These are phyloP conservation scores for Rhea americana DNA, from an alignment of 2,113 vertebrate genomes.

Conservation along the genomic window DNA sequence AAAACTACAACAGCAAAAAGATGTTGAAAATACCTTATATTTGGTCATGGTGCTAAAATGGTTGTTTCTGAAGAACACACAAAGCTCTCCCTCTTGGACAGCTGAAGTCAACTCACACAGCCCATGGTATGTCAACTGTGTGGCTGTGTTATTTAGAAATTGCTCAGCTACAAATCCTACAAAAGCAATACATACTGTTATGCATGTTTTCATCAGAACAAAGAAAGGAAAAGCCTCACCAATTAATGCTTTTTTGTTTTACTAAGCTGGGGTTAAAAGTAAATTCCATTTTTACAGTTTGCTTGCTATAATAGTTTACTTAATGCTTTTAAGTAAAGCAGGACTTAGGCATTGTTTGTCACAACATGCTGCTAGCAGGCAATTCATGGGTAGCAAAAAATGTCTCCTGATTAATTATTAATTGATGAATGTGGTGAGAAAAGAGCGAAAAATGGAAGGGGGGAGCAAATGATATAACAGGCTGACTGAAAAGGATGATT, in stretches of 20 bases:
- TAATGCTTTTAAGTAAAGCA: neutral
- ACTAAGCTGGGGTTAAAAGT: neutral
- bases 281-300: neutral
- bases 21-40: conserved; percentile 85
- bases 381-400: neutral
- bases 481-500: neutral
- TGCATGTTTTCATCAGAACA: neutral
- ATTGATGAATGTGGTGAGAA: neutral
- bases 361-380: neutral
- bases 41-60: conserved; percentile 99
- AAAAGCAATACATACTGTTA: conserved; percentile 62
- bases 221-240: neutral
- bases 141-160: conserved; percentile 95
- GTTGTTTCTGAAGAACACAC: conserved; percentile 99
- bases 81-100: conserved; percentile 96
- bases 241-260: neutral
- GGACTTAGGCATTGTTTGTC: neutral
- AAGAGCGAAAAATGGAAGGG: neutral
- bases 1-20: neutral
- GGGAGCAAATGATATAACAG: neutral
- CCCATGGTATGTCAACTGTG: conserved; percentile 96
- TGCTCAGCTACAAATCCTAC: conserved; percentile 95
- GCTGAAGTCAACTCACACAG: conserved; percentile 95
- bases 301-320: neutral
- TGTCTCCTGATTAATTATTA: neutral